These are phyloP conservation scores for Drosophila sechellia DNA, from an alignment of 1,140 invertebrate species.

Conservation along the genomic window DNA sequence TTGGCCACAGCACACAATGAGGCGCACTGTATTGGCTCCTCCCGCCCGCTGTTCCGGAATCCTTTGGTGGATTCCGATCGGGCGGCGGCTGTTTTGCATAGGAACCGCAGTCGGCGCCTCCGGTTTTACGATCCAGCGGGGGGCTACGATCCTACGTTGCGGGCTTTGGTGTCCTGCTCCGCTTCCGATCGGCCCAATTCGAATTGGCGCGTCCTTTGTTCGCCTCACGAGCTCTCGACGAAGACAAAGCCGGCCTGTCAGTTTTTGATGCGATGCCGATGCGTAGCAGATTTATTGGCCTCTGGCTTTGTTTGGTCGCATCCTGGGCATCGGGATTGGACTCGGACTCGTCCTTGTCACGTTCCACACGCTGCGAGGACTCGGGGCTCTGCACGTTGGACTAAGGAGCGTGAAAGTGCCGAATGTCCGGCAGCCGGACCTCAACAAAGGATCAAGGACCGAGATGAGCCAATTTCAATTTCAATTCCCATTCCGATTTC, in stretches of 20 bases:
- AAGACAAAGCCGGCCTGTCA: constrained; percentile 60
- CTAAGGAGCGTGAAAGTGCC: constrained; percentile 74
- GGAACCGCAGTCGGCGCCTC: constrained; percentile 55
- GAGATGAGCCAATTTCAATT: constrained; percentile 69
- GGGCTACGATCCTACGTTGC: neutral
- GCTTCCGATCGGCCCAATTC: constrained; percentile 10
- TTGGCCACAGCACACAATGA: too few relatives aligned
- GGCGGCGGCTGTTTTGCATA: constrained; percentile 30
- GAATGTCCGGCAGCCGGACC: constrained; percentile 46
- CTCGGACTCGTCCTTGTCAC: constrained; percentile 58
- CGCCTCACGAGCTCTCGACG: constrained; percentile 41
- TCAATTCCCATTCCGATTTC: constrained; percentile 37
- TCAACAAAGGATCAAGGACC: constrained; percentile 62
- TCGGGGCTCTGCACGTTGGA: neutral
- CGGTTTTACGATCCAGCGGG: constrained; percentile 48
- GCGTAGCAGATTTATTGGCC: constrained; percentile 78
- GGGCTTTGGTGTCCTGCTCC: neutral
- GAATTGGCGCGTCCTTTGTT: constrained; percentile 28
- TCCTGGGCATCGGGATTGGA: constrained; percentile 23
- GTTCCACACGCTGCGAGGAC: constrained; percentile 43
- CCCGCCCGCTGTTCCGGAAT: constrained; percentile 13
- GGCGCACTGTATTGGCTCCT: constrained; percentile 2
- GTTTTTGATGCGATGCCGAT: constrained; percentile 56
- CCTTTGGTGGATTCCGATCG: constrained; percentile 11
- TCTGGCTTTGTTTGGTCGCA: constrained; percentile 50